A percentile compares a stretch with the other conserved stretches of the same genome.
phyloP scores from a whole-genome alignment of 2,888 invertebrate species.

The Spisula subtruncata region DNA sequence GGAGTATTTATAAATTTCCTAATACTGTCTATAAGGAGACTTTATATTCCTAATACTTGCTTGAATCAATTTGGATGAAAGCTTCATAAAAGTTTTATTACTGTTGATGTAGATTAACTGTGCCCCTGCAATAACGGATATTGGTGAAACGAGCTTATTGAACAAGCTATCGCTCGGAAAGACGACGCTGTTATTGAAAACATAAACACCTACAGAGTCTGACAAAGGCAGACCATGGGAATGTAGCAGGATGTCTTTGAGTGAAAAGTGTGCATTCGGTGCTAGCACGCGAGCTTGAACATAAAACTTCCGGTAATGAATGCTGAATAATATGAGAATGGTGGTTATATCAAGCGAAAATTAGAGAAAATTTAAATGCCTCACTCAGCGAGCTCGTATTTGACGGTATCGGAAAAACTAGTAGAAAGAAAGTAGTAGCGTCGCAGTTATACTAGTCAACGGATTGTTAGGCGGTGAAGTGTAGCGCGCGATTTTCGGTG shows the following conservation, averaged over 20 bases:
- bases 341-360: neutral
- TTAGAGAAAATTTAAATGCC: slow-evolving; percentile 7
- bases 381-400: neutral
- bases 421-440: neutral
- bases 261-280: neutral
- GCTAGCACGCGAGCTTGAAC: neutral
- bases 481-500: slow-evolving; percentile 29
- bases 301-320: neutral
- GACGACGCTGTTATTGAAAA: slow-evolving; percentile 1
- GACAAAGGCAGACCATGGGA: neutral
- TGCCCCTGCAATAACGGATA: neutral
- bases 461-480: slow-evolving; percentile 27
- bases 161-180: neutral
- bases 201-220: too few species aligned
- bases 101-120: neutral
- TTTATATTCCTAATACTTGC: neutral
- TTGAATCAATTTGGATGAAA: slow-evolving; percentile 24
- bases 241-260: neutral
- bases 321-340: neutral
- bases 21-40: too few species aligned
- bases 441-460: neutral
- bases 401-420: slow-evolving; percentile 11
- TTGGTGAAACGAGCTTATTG: neutral
- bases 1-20: too few species aligned
- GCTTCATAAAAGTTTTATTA: slow-evolving; percentile 27